Evolutionary conservation across 2,113 vertebrate genomes (phyloP).

Genomic region (Rhineura floridana): DNA sequence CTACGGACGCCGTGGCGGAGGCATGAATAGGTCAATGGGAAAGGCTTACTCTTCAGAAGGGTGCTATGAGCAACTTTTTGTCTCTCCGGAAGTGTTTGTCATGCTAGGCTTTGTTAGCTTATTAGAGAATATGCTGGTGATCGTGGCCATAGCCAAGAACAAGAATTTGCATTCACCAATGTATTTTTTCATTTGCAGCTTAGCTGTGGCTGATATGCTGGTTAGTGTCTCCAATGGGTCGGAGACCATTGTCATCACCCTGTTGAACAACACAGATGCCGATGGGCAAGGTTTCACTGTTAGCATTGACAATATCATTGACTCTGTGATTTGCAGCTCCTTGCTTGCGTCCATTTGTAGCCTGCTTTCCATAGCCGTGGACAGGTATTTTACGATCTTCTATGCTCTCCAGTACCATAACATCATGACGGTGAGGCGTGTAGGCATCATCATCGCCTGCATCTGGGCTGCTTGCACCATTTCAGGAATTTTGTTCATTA

Average conservation of each 20-base stretch:
- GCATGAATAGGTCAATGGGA: conserved; percentile 59
- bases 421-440: conserved; percentile 87
- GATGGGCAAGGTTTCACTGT: conserved; percentile 81
- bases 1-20: conserved; percentile 26
- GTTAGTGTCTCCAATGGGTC: conserved; percentile 94
- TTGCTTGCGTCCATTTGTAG: conserved; percentile 94
- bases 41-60: conserved; percentile 79
- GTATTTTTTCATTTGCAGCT: conserved; percentile 97
- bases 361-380: conserved; percentile 91
- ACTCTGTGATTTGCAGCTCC: conserved; percentile 96
- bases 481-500: conserved; percentile 89
- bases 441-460: conserved; percentile 80
- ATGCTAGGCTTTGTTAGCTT: conserved; percentile 90
- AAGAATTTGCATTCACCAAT: conserved; percentile 95
- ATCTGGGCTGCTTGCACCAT: conserved; percentile 89
- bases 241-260: conserved; percentile 91
- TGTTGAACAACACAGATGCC: conserved; percentile 82
- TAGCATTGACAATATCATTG: conserved; percentile 93
- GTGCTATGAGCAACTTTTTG: conserved; percentile 92
- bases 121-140: conserved; percentile 91
- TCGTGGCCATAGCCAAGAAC: conserved; percentile 90
- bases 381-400: conserved; percentile 97
- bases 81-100: conserved; percentile 91
- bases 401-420: conserved; percentile 94
- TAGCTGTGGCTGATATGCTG: conserved; percentile 93